Evolutionary conservation across 2,113 vertebrate species (phyloP), one percentile per base, ranked within the genome.

Genomic region (Blennius ocellaris): DNA sequence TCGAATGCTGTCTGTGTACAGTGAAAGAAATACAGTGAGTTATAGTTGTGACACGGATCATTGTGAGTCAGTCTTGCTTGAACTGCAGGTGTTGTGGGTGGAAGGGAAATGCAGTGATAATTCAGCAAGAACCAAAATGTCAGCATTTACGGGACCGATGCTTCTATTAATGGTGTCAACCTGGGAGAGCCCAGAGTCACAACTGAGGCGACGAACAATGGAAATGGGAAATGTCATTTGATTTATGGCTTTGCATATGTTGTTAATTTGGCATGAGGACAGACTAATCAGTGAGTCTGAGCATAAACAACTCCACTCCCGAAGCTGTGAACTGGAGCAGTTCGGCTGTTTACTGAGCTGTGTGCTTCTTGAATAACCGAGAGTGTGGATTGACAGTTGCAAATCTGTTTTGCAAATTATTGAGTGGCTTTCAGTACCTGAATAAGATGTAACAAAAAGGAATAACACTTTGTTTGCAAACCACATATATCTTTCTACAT

Each of bases 161-260:
- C 11, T n/a, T 21, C 37, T 40, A 54, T 61, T 55, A 65, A 60
- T 70, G 71, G 57, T 70, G 65, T 63, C 66, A 75, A 47, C 38
- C 40, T 30, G 55, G 10, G 1, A 64, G 36, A 77, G 54, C 62
- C 52, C 30, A 21, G 38, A 65, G 65, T 56, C 57, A 72, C 56
- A 56, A 68, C 48, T 44, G 36, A 50, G 17, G 21, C 49, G 73
- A 55, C 63, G n/a, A 68, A 48, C 61, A 60, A 78, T 50, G 47
- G 44, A 78, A 75, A 82, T 44, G 43, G 38, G 10, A 69, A 75
- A 75, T 48, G 39, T 39, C 71, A 55, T 41, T 37, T 63, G 78
- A 83, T 82, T 82, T 79, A 81, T 62, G 47, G 55, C 59, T 78
- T 63, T 7, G 45, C 73, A 75, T 66, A 56, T 71, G 68, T 62